A percentile compares a stretch with the other conserved stretches of the same genome.
These are phyloP conservation scores for Sinelater perroti DNA, from an alignment of 2,888 invertebrate genomes.

Conservation along the genomic window DNA sequence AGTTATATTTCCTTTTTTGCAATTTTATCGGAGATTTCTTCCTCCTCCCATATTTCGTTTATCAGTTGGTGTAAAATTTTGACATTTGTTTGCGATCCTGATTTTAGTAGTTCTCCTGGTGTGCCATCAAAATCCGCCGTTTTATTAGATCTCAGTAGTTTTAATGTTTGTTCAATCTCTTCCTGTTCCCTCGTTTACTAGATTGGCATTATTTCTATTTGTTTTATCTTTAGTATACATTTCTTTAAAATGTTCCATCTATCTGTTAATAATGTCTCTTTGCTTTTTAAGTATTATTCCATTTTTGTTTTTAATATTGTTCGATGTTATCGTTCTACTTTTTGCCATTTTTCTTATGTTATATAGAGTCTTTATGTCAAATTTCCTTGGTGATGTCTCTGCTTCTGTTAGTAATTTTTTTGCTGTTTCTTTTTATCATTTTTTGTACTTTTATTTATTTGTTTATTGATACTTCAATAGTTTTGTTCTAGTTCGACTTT, in stretches of 20 bases:
- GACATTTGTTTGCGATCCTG: too few species aligned
- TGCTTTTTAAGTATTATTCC: too few species aligned
- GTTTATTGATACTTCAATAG: not conserved
- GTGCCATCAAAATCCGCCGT: not conserved
- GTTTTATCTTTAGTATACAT: not conserved
- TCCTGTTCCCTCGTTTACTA: not conserved
- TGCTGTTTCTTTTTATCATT: not conserved
- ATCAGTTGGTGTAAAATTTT: too few species aligned
- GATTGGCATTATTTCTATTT: not conserved
- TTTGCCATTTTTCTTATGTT: not conserved
- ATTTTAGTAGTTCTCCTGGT: too few species aligned
- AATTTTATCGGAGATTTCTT: not conserved
- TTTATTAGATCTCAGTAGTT: not conserved
- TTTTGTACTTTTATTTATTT: constrained; percentile 3
- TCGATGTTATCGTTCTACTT: not conserved
- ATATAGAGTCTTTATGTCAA: constrained; percentile 1
- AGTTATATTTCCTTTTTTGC: not conserved
- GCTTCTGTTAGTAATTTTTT: constrained; percentile 2
- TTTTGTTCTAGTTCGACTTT: constrained; percentile 9
- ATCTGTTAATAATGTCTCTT: not conserved
- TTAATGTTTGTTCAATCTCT: not conserved
- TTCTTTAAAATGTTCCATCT: too few species aligned
- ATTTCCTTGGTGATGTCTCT: constrained; percentile 1
- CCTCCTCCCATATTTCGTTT: not conserved
- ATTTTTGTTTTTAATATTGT: constrained; percentile 3